A percentile compares a stretch with the other conserved stretches of the same genome.
Conservation (phyloP, 1,140 invertebrate genomes). For the Theocolax elegans region DNA sequence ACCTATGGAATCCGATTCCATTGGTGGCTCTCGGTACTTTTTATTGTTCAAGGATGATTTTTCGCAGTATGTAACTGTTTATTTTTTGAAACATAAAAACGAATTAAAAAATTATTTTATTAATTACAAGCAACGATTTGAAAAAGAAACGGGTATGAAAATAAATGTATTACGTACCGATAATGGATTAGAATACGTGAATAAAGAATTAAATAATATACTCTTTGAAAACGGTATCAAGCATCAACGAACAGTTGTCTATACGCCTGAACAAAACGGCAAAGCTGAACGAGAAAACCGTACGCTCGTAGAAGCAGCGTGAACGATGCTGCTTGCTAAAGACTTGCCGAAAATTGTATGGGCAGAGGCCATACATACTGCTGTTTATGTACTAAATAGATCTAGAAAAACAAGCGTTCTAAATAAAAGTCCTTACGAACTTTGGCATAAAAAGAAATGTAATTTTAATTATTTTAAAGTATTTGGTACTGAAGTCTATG, state of each 20-base stretch:
- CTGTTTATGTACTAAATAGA: slow-evolving; percentile 40
- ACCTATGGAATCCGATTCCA: slow-evolving; percentile 39
- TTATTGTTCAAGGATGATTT: slow-evolving; percentile 62
- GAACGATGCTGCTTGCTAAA: slow-evolving; percentile 36
- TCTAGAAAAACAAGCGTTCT: slow-evolving; percentile 10
- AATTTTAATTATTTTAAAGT: slow-evolving; percentile 47
- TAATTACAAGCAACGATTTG: slow-evolving; percentile 35
- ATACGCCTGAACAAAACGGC: slow-evolving; percentile 56
- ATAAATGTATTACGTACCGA: too few relatives aligned
- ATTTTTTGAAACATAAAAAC: slow-evolving; percentile 57
- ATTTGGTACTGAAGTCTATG: slow-evolving; percentile 45
- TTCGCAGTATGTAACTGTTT: slow-evolving; percentile 53
- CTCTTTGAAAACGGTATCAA: slow-evolving; percentile 36
- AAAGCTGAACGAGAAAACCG: slow-evolving; percentile 54
- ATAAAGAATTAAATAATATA: slow-evolving; percentile 32
- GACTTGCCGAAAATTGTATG: slow-evolving; percentile 36
- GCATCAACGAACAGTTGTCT: slow-evolving; percentile 33
- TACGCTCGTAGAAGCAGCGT: slow-evolving; percentile 53
- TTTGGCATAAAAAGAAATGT: slow-evolving; percentile 47
- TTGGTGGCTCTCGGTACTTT: slow-evolving; percentile 54
- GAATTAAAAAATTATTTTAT: slow-evolving; percentile 50
- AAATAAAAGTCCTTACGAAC: slow-evolving; percentile 49
- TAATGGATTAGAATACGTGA: slow-evolving; percentile 50
- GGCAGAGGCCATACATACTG: slow-evolving; percentile 43
- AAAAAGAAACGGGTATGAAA: slow-evolving; percentile 47